A percentile compares a stretch with the other conserved stretches of the same genome.
Conservation (phyloP, 2,888 invertebrate genomes). For the Tetragnatha montana region DNA sequence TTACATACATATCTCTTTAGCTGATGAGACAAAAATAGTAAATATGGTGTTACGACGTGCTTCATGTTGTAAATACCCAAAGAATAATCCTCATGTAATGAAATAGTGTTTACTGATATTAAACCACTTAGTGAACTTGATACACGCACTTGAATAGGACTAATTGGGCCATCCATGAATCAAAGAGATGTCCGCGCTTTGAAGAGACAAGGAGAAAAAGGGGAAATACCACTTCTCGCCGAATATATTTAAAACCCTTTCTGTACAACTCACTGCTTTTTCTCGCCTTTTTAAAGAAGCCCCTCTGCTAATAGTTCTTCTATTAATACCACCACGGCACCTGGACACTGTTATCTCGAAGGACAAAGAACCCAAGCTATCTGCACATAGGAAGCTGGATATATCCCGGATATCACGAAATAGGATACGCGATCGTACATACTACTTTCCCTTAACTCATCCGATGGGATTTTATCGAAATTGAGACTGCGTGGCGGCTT, state of each 20-base stretch:
- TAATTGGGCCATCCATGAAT: neutral
- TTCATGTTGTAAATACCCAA: too few species aligned
- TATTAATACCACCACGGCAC: neutral
- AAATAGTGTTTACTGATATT: too few species aligned
- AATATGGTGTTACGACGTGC: too few species aligned
- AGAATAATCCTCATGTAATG: too few species aligned
- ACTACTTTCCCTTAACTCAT: too few species aligned
- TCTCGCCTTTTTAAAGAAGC: neutral
- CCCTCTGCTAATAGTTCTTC: neutral
- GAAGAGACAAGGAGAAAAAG: neutral
- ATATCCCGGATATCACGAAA: conserved; percentile 37
- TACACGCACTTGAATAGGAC: neutral
- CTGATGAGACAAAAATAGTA: too few species aligned
- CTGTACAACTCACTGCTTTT: neutral
- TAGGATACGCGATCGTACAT: neutral
- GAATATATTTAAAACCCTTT: neutral
- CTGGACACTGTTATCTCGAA: conserved; percentile 8
- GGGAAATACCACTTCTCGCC: neutral
- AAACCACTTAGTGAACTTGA: too few species aligned
- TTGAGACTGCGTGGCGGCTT: too few species aligned
- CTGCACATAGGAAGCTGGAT: conserved; percentile 28
- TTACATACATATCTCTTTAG: too few species aligned
- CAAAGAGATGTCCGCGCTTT: neutral
- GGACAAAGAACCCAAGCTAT: conserved; percentile 1
- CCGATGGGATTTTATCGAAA: too few species aligned